Base-by-base conservation (phyloP, 2,113 vertebrate genomes). In the human region DNA sequence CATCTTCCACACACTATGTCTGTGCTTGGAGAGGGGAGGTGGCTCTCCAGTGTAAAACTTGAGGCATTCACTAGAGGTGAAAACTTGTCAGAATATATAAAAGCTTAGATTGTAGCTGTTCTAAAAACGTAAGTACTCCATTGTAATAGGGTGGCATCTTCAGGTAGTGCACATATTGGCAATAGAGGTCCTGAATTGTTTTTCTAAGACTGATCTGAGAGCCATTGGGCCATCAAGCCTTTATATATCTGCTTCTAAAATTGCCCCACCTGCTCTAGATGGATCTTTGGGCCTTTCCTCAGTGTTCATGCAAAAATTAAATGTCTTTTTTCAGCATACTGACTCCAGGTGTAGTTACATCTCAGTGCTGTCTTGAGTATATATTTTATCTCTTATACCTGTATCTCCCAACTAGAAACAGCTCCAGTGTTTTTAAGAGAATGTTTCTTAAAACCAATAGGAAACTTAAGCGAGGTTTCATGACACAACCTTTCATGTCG, bases 301-400 rank as follows among this genome's bases (percentile, higher is more conserved):
- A 52, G 50, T 32, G 89, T 11, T 43, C 4, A 25, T 48, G 23
- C 16, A 52, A 10, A 64, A 78, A 68, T 20, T 11, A 18, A 30
- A 1, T 43, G 48, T 70, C 57, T n/a, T 76, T 13, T 27, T 91
- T 55, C 73, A 43, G 59, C 23, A 17, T 5, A 9, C 64, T 10
- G 27, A 35, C 3, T 66, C 3, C 8, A 25, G 84, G 59, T 72
- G 23, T 61, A 25, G 76, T 50, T 11, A 55, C 38, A 0, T 12
- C 66, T 70, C n/a, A 23, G 40, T 30, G 30, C 22, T 78, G 35
- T 32, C 50, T 27, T 48, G 35, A 40, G 52, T 35, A 4, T 79
- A 23, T 25, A 16, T 27, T 25, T 4, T 23, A 13, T 43, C 30
- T 35, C 0, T 13, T n/a, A 8, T 30, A 0, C 12, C 20, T n/a